Evolutionary conservation across 2,113 vertebrate genomes (phyloP).

Genomic region (Bos indicus): DNA sequence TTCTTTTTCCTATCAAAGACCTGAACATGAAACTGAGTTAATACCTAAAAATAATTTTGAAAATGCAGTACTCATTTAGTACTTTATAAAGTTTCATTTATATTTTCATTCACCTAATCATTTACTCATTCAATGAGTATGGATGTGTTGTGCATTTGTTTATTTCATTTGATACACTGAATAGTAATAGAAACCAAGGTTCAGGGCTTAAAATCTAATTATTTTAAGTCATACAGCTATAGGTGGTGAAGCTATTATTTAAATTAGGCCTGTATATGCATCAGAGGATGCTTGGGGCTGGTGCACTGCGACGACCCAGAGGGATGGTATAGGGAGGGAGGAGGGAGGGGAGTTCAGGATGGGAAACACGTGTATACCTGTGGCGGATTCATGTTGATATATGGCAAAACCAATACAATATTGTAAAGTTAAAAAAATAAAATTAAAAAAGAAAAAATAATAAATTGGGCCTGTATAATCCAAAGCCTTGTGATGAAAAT

Average conservation of each 20-base stretch:
- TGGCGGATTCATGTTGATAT: too few relatives aligned
- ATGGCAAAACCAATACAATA: too few relatives aligned
- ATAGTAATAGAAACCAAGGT: not conserved
- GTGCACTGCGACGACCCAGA: too few relatives aligned
- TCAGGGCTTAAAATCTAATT: constrained; percentile 12
- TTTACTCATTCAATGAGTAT: not conserved
- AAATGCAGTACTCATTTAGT: not conserved
- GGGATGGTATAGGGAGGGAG: too few relatives aligned
- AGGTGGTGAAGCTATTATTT: not conserved
- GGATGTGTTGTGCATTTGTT: not conserved
- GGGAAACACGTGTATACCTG: too few relatives aligned
- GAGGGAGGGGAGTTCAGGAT: too few relatives aligned
- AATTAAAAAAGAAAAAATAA: too few relatives aligned
- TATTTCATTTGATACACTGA: not conserved
- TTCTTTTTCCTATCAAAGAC: not conserved
- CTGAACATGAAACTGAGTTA: not conserved
- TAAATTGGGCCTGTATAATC: not conserved
- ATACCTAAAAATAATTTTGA: not conserved
- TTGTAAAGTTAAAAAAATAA: too few relatives aligned
- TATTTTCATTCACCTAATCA: not conserved
- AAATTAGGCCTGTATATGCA: not conserved
- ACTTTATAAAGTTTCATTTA: not conserved
- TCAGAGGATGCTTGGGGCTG: too few relatives aligned
- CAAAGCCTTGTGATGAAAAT: not conserved
- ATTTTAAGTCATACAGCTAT: not conserved